Base-by-base conservation (phyloP, 1,140 invertebrate genomes). In the Leptopilina boulardi region DNA sequence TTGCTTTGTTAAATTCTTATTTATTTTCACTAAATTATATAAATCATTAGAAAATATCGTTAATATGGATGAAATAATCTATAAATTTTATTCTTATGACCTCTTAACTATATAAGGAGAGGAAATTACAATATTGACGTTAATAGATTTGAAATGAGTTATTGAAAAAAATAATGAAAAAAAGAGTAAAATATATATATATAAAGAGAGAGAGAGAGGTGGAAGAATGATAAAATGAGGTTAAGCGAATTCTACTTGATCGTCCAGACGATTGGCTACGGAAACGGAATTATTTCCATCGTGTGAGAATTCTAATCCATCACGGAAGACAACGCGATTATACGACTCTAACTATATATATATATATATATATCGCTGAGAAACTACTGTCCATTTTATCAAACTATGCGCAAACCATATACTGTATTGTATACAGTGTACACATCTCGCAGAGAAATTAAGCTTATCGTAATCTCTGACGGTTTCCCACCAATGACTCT, bases 381-480 rank as follows among this genome's bases (percentile, higher is more conserved):
- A 66, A 66, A 66, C 59, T 70, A 70, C 44, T 41, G 38, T 66
- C 59, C 59, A 66, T 66, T 66, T 66, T 66, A 66, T 66, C 23
- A 66, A 66, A 66, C 59, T 30, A 30, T 66, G 23, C 11, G 59
- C 59, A n/a, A 13, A 13, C 21, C 21, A 38, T 38, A 38, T 4
- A 38, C 11, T 59, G 19, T 21, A 23, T 0, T 59, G 3, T 59
- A 59, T 19, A 26, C 47, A 51, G 47, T 51, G 47, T 51, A 51
- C 38, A 26, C 44, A 70, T 51, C 34, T 21, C 54, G 30, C 30
- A 70, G 11, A 66, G 59, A n/a, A 66, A 66, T 66, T 66, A 30
- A 66, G 59, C 75, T 85, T 84, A 84, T 84, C 83, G 75, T 82
- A 84, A 84, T 84, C 81, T 84, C 77, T 81, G 77, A 78, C 75